These are phyloP conservation scores for Masnerella sp. DNA, from an alignment of 2,888 invertebrate genomes.

Conservation along the genomic window DNA sequence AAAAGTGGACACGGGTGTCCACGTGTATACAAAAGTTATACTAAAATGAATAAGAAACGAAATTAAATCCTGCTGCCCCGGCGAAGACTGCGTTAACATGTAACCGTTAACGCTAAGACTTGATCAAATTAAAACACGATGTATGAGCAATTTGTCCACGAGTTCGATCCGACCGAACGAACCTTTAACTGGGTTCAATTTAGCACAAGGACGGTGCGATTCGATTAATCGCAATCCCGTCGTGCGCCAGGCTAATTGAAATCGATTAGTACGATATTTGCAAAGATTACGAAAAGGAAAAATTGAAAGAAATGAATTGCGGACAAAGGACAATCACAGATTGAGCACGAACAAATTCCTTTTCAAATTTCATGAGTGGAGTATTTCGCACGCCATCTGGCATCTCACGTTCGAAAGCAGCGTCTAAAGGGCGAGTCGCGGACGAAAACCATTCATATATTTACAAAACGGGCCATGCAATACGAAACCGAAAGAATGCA, in stretches of 20 bases:
- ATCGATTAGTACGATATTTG: no score
- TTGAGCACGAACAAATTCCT: slow-evolving; percentile 17
- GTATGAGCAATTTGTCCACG: not conserved
- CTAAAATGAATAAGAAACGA: no score
- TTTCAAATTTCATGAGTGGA: slow-evolving; percentile 16
- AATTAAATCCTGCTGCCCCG: no score
- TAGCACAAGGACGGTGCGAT: not conserved
- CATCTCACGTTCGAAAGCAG: not conserved
- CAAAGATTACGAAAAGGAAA: not conserved
- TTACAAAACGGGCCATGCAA: slow-evolving; percentile 15
- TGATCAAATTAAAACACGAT: no score
- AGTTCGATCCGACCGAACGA: not conserved
- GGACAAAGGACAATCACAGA: slow-evolving; percentile 24
- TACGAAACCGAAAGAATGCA: slow-evolving; percentile 1
- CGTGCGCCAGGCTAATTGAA: not conserved
- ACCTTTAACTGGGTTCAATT: not conserved
- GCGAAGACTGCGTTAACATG: no score
- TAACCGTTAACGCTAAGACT: no score
- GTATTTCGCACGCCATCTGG: slow-evolving; percentile 19
- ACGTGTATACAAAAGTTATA: no score
- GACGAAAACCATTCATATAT: slow-evolving; percentile 17
- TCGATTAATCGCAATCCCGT: not conserved
- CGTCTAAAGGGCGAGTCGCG: not conserved
- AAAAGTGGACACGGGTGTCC: no score
- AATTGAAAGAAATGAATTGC: slow-evolving; percentile 1